Conservation (phyloP, 2,113 vertebrate species). For the Pelvicachromis taeniatus region DNA sequence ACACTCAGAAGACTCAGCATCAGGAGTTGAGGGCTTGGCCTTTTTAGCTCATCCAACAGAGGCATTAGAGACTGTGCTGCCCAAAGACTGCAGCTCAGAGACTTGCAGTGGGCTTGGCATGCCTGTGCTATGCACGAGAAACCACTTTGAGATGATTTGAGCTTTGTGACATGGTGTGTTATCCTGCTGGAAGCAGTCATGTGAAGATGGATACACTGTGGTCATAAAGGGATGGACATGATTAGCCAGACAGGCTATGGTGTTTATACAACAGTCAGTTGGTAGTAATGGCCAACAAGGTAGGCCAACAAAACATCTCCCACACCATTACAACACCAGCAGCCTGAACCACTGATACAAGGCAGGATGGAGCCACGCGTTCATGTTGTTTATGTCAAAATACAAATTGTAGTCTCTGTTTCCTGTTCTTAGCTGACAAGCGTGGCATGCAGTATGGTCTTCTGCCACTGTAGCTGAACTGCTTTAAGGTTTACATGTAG, state of each 20-base stretch:
- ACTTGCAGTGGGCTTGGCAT: constrained; percentile 16
- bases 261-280: neutral
- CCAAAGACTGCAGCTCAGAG: constrained; percentile 8
- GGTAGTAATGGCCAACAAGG: neutral
- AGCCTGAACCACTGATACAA: neutral
- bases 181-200: neutral
- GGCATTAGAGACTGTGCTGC: constrained; percentile 1
- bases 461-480: neutral
- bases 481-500: neutral
- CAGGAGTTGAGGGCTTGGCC: constrained; percentile 10
- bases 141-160: neutral
- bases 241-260: neutral
- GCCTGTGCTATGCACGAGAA: neutral
- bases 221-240: neutral
- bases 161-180: neutral
- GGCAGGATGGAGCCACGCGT: neutral
- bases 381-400: neutral
- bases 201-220: neutral
- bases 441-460: neutral
- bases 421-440: neutral
- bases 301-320: neutral
- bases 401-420: neutral
- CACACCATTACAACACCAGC: neutral
- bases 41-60: constrained; percentile 24
- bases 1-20: neutral